Evolutionary conservation across 2,797 vertebrate genomes (phyloP), one percentile per base, ranked within the genome.

Genomic region (Rachycentron canadum): DNA sequence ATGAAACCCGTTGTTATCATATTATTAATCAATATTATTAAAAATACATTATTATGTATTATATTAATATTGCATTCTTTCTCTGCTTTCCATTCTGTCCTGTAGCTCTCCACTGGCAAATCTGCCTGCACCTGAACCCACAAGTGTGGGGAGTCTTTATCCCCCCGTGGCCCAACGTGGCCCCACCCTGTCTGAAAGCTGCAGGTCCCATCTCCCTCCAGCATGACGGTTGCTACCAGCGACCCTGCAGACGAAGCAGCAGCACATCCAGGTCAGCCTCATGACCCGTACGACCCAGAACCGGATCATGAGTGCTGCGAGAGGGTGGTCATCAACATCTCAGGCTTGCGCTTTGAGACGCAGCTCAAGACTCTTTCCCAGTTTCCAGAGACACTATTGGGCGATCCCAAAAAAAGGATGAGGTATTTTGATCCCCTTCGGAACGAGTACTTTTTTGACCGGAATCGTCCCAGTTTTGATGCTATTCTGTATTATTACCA

Each of bases 401-500:
- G 98, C 7, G 96, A 99, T 93, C 98, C 98, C 2, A 96, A 97
- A 61, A 99, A 98, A 85, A 94, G 98, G 82, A 98, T 99, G 97
- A 92, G 97, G 26, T 99, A 99, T 94, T 99, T 99, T n/a, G 98
- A 99, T 88, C 98, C 97, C 6, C 96, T 99, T 26, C 94, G 98
- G 87, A 99, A 99, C 0, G 98, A 99, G 79, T 99, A 99, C 88
- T 99, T 99, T 73, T 99, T 99, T 28, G 98, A 99, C 92, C 94
- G 98, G 0, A 99, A 99, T 91, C 96, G 98, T 1, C 98, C 98
- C 58, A 99, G 98, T 92, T 99, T 99, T 75, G 98, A 99, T 16
- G 98, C 98, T 83, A 99, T 99, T 88, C 96, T 99, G 38, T 99
- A 99, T 82, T 99, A 99, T 81, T 99, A 99, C 85, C 98, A 99